Conservation (phyloP, 2,888 invertebrate genomes). For the Netelia melanura region DNA sequence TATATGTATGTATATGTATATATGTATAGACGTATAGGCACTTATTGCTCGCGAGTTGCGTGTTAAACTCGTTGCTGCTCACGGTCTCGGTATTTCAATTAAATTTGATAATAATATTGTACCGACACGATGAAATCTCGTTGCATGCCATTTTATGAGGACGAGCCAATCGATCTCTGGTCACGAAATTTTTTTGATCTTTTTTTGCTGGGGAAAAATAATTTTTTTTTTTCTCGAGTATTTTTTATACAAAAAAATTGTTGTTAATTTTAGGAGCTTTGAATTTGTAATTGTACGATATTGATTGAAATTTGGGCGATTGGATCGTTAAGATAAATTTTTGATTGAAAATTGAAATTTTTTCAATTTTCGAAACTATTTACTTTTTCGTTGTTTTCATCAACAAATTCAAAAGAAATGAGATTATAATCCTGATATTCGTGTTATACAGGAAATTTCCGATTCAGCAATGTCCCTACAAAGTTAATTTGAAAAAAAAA, state of each 20-base stretch:
- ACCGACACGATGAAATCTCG: background rate
- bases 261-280: too few relatives aligned
- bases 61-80: constrained; percentile 40
- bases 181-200: background rate
- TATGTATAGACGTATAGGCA: constrained; percentile 19
- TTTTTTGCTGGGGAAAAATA: too few relatives aligned
- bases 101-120: constrained; percentile 35
- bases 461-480: too few relatives aligned
- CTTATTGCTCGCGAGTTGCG: constrained; percentile 30
- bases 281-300: background rate
- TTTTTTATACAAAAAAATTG: too few relatives aligned
- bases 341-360: background rate
- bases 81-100: constrained; percentile 49
- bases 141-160: background rate
- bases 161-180: background rate
- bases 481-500: too few relatives aligned
- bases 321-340: too few relatives aligned
- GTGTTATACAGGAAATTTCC: too few relatives aligned
- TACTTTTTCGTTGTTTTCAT: too few relatives aligned
- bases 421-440: too few relatives aligned
- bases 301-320: background rate
- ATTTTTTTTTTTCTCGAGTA: background rate
- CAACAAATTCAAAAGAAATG: too few relatives aligned
- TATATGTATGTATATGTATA: background rate
- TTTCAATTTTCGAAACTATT: background rate